These are phyloP conservation scores for Chaetodon auriga DNA, from an alignment of 2,113 vertebrate species.

Conservation along the genomic window DNA sequence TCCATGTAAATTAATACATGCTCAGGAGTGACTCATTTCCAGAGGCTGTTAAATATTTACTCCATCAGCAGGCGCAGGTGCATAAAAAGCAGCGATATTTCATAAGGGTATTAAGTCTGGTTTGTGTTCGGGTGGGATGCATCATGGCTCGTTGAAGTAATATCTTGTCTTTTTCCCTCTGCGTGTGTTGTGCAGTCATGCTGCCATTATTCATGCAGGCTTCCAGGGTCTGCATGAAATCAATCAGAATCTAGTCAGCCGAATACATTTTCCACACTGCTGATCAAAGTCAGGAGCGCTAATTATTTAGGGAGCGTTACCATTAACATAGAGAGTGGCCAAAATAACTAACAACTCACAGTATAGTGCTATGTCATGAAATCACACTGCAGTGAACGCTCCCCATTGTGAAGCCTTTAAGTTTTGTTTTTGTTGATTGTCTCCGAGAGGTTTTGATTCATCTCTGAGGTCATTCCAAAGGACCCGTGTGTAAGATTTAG, in stretches of 20 bases:
- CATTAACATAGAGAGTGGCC: background rate
- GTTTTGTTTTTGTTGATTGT: background rate
- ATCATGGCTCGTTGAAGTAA: conserved; percentile 37
- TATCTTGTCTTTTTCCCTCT: conserved; percentile 43
- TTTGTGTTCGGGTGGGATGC: conserved; percentile 40
- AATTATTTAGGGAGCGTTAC: conserved; percentile 32
- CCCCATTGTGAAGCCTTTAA: background rate
- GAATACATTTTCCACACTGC: conserved; percentile 49
- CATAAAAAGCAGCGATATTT: conserved; percentile 58
- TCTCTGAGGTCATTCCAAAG: background rate
- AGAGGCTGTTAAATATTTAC: conserved; percentile 49
- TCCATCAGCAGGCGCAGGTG: conserved; percentile 43
- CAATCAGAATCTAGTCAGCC: conserved; percentile 47
- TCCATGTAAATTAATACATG: conserved; percentile 57
- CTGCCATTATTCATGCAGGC: conserved; percentile 54
- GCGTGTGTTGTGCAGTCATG: conserved; percentile 50
- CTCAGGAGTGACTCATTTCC: conserved; percentile 29
- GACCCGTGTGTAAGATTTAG: too few relatives aligned
- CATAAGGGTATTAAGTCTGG: conserved; percentile 34
- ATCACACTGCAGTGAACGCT: background rate
- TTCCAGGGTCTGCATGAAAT: conserved; percentile 51
- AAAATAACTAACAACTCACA: conserved; percentile 21
- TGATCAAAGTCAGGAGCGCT: conserved; percentile 51
- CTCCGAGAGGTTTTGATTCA: background rate
- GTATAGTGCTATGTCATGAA: background rate